A percentile compares a stretch with the other conserved stretches of the same genome.
Evolutionary conservation across 2,113 vertebrate species (phyloP).

Genomic region (Gracilinanus agilis): DNA sequence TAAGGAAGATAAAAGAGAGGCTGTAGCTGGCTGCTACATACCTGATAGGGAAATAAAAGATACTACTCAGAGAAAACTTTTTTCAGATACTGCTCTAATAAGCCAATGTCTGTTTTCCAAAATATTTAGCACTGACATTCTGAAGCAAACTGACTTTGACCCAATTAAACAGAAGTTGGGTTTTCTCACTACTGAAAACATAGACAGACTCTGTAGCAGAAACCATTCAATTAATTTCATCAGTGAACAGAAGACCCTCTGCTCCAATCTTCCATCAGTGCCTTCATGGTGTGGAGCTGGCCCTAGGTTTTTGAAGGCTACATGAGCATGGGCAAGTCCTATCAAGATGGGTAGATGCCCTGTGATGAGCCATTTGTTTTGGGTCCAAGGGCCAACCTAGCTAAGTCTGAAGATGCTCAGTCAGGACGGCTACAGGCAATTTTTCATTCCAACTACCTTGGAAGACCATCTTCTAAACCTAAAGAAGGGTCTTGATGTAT

Average conservation of each 20-base stretch:
- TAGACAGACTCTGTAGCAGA: background rate
- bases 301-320: background rate
- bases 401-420: background rate
- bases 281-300: background rate
- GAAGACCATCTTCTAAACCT: background rate
- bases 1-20: constrained; percentile 58
- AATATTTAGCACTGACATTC: background rate
- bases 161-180: background rate
- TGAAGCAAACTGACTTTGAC: background rate
- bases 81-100: background rate
- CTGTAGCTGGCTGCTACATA: constrained; percentile 22
- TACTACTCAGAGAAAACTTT: constrained; percentile 27
- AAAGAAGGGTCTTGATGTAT: background rate
- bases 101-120: background rate
- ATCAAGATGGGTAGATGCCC: background rate
- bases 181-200: background rate
- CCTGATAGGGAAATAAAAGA: background rate
- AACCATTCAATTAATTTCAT: background rate
- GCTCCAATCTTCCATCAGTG: background rate
- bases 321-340: background rate
- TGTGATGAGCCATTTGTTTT: background rate
- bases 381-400: background rate
- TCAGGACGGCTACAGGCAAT: background rate
- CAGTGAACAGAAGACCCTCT: background rate
- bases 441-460: background rate